Evolutionary conservation across 2,888 invertebrate genomes (phyloP), one percentile per base, ranked within the genome.

Genomic region (Stenodera caucasica): DNA sequence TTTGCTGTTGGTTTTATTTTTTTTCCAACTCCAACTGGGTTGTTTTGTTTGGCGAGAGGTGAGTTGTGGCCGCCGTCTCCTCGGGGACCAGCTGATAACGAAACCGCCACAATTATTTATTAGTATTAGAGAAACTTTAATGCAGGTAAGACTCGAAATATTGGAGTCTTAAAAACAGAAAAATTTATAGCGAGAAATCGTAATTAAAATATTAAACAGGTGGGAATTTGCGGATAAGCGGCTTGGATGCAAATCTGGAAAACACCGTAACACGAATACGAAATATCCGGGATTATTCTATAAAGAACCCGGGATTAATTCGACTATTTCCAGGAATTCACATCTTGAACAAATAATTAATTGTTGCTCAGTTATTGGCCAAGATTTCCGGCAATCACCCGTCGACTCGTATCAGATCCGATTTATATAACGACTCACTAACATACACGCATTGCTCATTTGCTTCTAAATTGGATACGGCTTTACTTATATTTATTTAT

Each of bases 181-280:
- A 26, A n/a, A n/a, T n/a, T n/a, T n/a, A n/a, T n/a, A n/a, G 11
- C 11, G 21, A 21, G 12, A 45, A 45, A 15, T 40, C 14, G 40
- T 66, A 66, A 66, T 67, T 72, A 71, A 71, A 71, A 66, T 70
- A 67, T 67, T 72, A 73, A 73, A 73, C 73, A 75, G 72, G 73
- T 74, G 70, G 72, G 67, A 72, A 73, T 72, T 74, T n/a, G 73
- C 71, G 69, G 71, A 69, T 72, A 75, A 73, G 71, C 73, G 67
- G 53, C 67, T 65, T 63, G 70, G 72, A 75, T 75, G 75, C 73
- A 75, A 75, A 75, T 75, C 45, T n/a, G 45, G 4, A 21, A 15
- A 15, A 45, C 7, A 35, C 14, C 71, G 67, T 67, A 67, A 67
- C 63, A 67, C 66, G 68, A 45, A 5, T 67, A 66, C 65, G 70